A percentile compares a stretch with the other conserved stretches of the same genome.
phyloP scores from a whole-genome alignment of 2,113 vertebrate genomes.

The Gobius niger region DNA sequence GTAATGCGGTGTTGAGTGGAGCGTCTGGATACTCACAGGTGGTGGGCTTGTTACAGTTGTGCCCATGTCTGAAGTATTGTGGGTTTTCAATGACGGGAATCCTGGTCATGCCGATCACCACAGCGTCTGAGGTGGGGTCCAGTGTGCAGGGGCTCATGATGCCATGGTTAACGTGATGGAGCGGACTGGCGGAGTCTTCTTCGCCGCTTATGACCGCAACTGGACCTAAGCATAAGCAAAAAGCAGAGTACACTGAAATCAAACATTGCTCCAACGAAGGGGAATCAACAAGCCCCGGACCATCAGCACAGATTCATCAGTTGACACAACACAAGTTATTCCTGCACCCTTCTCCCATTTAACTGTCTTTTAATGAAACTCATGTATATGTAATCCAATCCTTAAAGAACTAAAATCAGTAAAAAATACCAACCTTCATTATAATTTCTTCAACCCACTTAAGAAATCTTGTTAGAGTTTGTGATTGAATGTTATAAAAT shows the following conservation, averaged over 20 bases:
- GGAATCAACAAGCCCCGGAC: too few relatives aligned
- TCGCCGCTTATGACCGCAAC: conserved; percentile 95
- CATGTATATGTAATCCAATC: too few relatives aligned
- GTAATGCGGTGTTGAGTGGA: background rate
- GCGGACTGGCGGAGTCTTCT: conserved; percentile 93
- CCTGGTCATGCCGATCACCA: conserved; percentile 94
- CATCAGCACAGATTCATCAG: too few relatives aligned
- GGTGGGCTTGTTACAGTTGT: conserved; percentile 92
- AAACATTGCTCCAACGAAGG: too few relatives aligned
- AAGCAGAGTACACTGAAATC: background rate
- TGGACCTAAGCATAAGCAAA: conserved; percentile 76
- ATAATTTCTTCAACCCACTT: too few relatives aligned
- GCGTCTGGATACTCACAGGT: conserved; percentile 85
- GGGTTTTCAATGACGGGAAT: conserved; percentile 97
- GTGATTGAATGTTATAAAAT: too few relatives aligned
- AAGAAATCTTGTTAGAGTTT: too few relatives aligned
- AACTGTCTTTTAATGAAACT: too few relatives aligned
- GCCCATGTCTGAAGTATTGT: conserved; percentile 95
- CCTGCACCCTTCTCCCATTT: too few relatives aligned
- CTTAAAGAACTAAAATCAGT: too few relatives aligned
- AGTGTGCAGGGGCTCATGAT: conserved; percentile 88
- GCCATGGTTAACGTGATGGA: conserved; percentile 95
- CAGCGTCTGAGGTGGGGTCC: conserved; percentile 85
- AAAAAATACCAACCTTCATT: too few relatives aligned
- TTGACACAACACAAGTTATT: too few relatives aligned